Evolutionary conservation across 2,888 invertebrate genomes (phyloP).

Genomic region (Metellina segmentata): DNA sequence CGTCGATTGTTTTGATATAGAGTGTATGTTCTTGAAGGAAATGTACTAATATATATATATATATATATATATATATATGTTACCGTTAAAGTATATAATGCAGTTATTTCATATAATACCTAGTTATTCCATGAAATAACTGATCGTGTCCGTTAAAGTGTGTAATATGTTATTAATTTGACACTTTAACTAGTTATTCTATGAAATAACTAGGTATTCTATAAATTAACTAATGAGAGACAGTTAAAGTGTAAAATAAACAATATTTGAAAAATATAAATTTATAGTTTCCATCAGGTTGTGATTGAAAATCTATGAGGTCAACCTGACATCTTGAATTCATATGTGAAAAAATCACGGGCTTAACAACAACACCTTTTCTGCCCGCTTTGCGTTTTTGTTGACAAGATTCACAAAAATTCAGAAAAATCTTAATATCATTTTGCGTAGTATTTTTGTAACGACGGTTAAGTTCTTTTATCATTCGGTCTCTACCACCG

Average conservation of each 20-base stretch:
- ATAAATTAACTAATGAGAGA: no score
- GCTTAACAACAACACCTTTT: conserved; percentile 55
- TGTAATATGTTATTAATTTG: conserved; percentile 63
- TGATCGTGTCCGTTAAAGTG: conserved; percentile 62
- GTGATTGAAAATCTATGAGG: no score
- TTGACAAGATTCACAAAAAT: conserved; percentile 67
- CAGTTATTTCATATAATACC: conserved; percentile 66
- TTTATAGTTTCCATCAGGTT: no score
- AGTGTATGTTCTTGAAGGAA: no score
- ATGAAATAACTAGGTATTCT: no score
- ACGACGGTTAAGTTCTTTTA: conserved; percentile 48
- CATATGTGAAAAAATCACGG: no score
- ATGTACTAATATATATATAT: no score
- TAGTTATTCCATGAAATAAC: conserved; percentile 65
- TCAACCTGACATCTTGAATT: no score
- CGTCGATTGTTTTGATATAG: no score
- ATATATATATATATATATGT: conserved; percentile 56
- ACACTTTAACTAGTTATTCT: conserved; percentile 20
- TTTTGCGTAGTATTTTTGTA: conserved; percentile 60
- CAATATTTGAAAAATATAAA: no score
- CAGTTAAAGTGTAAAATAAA: no score
- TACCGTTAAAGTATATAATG: conserved; percentile 68
- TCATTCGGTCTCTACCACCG: conserved; percentile 52
- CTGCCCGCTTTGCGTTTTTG: conserved; percentile 65
- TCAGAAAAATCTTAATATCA: conserved; percentile 52